These are phyloP conservation scores for Trissonchulus latispiculum DNA, from an alignment of 2,888 invertebrate species.

Conservation along the genomic window DNA sequence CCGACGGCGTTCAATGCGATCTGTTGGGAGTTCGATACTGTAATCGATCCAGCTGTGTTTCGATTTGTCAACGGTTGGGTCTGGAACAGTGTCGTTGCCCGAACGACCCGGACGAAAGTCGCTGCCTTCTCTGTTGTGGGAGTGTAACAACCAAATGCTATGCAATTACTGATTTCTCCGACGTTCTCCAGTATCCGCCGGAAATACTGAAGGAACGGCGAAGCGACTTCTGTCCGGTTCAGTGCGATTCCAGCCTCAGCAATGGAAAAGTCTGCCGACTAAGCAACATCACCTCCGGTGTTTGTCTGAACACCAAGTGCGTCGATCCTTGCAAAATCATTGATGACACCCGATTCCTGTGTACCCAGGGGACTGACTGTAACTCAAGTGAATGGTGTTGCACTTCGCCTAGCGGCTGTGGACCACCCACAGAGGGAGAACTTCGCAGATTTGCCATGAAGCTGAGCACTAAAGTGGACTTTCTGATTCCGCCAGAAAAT, in stretches of 20 bases:
- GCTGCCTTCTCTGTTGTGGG: conserved; percentile 1
- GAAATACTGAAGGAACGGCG: not conserved
- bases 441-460: too few relatives aligned
- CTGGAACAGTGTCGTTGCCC: not conserved
- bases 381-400: not conserved
- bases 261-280: not conserved
- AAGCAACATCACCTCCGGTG: not conserved
- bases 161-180: not conserved
- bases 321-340: not conserved
- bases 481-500: too few relatives aligned
- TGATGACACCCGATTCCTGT: not conserved
- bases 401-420: too few relatives aligned
- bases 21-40: not conserved
- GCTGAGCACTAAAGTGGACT: too few relatives aligned
- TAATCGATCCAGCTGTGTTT: conserved; percentile 1
- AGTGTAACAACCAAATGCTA: not conserved
- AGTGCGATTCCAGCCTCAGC: not conserved
- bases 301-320: not conserved
- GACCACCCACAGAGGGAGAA: too few relatives aligned
- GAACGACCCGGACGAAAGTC: not conserved
- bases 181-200: conserved; percentile 1
- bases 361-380: not conserved
- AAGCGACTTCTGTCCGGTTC: not conserved
- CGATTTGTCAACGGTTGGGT: not conserved
- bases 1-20: not conserved